A percentile compares a stretch with the other conserved stretches of the same genome.
These are phyloP conservation scores for Fragum sueziense DNA, from an alignment of 2,888 invertebrate genomes.

Conservation along the genomic window DNA sequence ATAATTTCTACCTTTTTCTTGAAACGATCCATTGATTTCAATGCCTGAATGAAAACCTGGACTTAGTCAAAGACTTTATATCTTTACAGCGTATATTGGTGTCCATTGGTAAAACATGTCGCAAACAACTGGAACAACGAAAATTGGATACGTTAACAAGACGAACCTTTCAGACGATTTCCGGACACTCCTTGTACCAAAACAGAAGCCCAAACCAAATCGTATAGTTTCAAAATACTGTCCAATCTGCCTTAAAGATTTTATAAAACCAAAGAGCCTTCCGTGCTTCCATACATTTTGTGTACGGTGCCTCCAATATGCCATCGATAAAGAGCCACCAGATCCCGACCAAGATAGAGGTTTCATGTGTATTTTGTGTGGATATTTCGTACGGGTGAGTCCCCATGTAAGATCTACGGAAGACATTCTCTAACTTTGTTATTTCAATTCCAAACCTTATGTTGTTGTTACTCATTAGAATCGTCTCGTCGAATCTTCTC, in stretches of 20 bases:
- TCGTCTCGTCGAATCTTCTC: too few relatives aligned
- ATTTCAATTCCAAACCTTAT: too few relatives aligned
- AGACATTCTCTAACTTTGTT: too few relatives aligned
- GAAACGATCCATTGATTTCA: too few relatives aligned
- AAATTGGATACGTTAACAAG: conserved; percentile 27
- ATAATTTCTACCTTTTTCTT: too few relatives aligned
- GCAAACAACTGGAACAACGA: conserved; percentile 3
- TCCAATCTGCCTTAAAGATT: conserved; percentile 35
- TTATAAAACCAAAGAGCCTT: conserved; percentile 29
- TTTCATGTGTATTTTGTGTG: conserved; percentile 43
- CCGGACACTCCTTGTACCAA: conserved; percentile 16
- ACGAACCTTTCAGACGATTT: conserved; percentile 48
- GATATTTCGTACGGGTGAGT: conserved; percentile 44
- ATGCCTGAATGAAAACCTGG: too few relatives aligned
- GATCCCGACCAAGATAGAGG: conserved; percentile 38
- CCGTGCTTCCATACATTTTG: conserved; percentile 47
- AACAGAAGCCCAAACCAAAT: background rate
- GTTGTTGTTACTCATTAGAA: too few relatives aligned
- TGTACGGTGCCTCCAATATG: conserved; percentile 35
- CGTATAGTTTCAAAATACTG: conserved; percentile 29
- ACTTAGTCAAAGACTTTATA: too few relatives aligned
- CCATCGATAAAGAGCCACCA: conserved; percentile 25
- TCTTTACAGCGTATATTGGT: too few relatives aligned
- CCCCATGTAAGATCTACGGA: too few relatives aligned
- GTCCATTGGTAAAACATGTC: too few relatives aligned